Evolutionary conservation across 2,797 vertebrate genomes (phyloP).

Genomic region (Holocentrus rufus): DNA sequence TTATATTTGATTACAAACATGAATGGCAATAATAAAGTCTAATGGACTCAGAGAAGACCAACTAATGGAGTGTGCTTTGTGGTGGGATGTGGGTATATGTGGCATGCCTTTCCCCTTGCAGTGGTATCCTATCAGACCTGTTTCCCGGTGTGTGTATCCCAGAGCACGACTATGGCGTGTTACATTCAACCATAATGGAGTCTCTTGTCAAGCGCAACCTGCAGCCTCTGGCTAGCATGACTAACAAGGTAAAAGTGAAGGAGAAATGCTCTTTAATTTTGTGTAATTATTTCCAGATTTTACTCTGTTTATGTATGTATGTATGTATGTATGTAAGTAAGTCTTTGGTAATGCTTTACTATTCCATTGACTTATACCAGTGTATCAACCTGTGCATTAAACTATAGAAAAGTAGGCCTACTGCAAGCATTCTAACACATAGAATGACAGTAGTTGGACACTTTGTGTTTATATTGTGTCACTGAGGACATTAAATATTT

Average conservation of each 20-base stretch:
- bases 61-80: neutral
- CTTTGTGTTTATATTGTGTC: too few species aligned
- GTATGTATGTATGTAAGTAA: too few species aligned
- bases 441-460: too few species aligned
- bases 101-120: conserved; percentile 45
- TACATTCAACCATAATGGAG: conserved; percentile 85
- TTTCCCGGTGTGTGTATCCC: conserved; percentile 90
- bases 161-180: conserved; percentile 88
- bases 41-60: neutral
- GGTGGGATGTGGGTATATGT: conserved; percentile 24
- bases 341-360: too few species aligned
- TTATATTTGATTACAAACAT: neutral
- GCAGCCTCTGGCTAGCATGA: conserved; percentile 84
- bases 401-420: neutral
- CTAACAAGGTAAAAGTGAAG: conserved; percentile 69
- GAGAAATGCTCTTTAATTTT: neutral
- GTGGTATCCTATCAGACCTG: conserved; percentile 90
- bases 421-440: neutral
- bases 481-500: too few species aligned
- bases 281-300: neutral
- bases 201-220: conserved; percentile 81
- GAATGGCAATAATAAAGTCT: neutral
- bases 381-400: neutral
- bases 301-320: neutral
- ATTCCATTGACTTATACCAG: too few species aligned